Evolutionary conservation across 2,113 vertebrate genomes (phyloP).

Genomic region (Oreocharis arfaki): DNA sequence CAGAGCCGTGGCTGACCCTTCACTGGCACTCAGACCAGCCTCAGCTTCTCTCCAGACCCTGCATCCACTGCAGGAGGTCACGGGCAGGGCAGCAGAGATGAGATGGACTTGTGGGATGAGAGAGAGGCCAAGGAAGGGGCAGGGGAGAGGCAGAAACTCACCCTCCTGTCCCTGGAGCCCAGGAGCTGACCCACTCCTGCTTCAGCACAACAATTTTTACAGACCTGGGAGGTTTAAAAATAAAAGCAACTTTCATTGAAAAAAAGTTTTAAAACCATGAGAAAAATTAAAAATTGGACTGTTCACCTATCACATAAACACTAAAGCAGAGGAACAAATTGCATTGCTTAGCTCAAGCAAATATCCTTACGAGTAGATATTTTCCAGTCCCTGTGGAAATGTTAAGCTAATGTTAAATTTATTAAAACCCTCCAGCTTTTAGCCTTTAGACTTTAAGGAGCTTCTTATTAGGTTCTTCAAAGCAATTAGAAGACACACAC

Average conservation of each 20-base stretch:
- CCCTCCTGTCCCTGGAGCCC: neutral
- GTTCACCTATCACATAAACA: accelerated
- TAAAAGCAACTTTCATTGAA: neutral
- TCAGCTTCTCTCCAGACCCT: neutral
- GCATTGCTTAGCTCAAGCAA: neutral
- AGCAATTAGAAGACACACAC: neutral
- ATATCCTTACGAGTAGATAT: neutral
- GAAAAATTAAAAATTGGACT: neutral
- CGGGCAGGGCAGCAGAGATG: accelerated
- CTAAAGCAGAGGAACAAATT: neutral
- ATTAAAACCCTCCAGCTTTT: constrained; percentile 16
- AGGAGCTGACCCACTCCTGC: neutral
- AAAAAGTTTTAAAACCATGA: neutral
- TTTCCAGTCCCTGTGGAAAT: neutral
- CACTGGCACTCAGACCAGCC: neutral
- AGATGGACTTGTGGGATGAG: neutral
- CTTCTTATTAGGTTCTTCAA: neutral
- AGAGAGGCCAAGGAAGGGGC: neutral
- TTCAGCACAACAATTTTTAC: neutral
- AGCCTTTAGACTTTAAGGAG: constrained; percentile 11
- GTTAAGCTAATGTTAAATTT: constrained; percentile 40
- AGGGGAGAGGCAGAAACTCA: accelerated
- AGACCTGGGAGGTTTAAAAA: neutral
- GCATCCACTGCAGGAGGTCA: neutral
- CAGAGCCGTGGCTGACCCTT: neutral